These are phyloP conservation scores for Beaufortia kweichowensis DNA, from an alignment of 2,113 vertebrate species.

Conservation along the genomic window DNA sequence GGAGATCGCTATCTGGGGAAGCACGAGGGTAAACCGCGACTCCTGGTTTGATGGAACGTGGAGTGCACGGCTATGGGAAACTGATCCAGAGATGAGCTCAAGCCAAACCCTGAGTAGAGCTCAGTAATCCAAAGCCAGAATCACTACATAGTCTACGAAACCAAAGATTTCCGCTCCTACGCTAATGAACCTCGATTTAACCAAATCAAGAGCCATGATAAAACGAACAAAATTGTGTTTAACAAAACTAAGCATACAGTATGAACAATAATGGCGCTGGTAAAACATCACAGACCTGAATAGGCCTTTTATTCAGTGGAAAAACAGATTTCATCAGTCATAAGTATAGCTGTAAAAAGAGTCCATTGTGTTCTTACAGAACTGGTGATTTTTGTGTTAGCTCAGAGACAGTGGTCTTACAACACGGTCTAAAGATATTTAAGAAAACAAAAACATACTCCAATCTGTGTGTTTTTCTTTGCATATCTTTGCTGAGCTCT, in stretches of 20 bases:
- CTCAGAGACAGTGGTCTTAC: slow-evolving; percentile 18
- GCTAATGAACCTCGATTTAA: slow-evolving; percentile 42
- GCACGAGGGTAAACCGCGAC: slow-evolving; percentile 61
- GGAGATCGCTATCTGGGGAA: slow-evolving; percentile 54
- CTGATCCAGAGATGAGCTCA: slow-evolving; percentile 57
- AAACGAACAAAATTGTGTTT: slow-evolving; percentile 50
- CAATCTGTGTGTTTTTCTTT: slow-evolving; percentile 46
- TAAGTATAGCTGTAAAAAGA: slow-evolving; percentile 27
- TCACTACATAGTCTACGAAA: slow-evolving; percentile 68
- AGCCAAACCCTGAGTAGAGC: slow-evolving; percentile 59
- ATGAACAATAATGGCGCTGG: slow-evolving; percentile 24
- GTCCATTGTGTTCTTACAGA: slow-evolving; percentile 37
- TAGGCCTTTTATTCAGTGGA: slow-evolving; percentile 6
- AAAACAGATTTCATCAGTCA: slow-evolving; percentile 24
- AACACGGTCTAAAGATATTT: slow-evolving; percentile 23
- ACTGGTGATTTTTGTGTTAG: slow-evolving; percentile 11
- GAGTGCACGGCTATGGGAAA: slow-evolving; percentile 64
- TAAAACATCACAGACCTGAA: slow-evolving; percentile 24
- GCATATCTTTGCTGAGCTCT: slow-evolving; percentile 26
- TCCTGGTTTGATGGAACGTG: slow-evolving; percentile 49
- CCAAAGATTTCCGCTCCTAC: slow-evolving; percentile 55
- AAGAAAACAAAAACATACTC: slow-evolving; percentile 35
- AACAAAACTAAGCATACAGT: slow-evolving; percentile 49
- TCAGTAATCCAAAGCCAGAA: slow-evolving; percentile 56
- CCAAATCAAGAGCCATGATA: slow-evolving; percentile 25